A percentile compares a stretch with the other conserved stretches of the same genome.
These are phyloP conservation scores for Solea senegalensis DNA, from an alignment of 2,113 vertebrate species.

Conservation along the genomic window DNA sequence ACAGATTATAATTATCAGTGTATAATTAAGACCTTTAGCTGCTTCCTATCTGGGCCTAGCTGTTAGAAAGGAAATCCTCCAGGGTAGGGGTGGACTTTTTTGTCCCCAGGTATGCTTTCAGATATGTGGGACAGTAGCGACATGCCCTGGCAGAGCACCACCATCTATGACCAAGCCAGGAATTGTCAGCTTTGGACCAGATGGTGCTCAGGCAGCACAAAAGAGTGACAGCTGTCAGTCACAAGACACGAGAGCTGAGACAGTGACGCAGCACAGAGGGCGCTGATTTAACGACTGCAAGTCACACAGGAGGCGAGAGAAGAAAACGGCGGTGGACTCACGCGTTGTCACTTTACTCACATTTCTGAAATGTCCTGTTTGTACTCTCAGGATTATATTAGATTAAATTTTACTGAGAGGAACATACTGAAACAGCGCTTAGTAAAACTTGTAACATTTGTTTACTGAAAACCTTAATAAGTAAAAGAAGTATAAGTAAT, in stretches of 20 bases:
- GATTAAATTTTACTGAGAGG: too few relatives aligned
- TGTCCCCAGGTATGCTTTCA: slow-evolving; percentile 40
- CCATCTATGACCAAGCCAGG: slow-evolving; percentile 18
- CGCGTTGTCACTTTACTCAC: too few relatives aligned
- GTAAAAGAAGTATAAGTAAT: too few relatives aligned
- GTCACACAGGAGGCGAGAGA: not conserved
- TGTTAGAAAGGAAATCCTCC: slow-evolving; percentile 53
- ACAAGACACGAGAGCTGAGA: slow-evolving; percentile 10
- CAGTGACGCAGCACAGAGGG: slow-evolving; percentile 1
- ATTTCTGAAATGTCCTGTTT: too few relatives aligned
- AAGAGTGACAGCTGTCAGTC: slow-evolving; percentile 69
- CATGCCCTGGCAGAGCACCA: slow-evolving; percentile 40
- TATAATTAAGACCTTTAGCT: slow-evolving; percentile 32
- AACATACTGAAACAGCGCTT: too few relatives aligned
- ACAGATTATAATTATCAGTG: slow-evolving; percentile 1
- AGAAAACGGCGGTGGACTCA: not conserved
- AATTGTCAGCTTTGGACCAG: slow-evolving; percentile 56
- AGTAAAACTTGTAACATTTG: too few relatives aligned
- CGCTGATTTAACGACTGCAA: slow-evolving; percentile 16
- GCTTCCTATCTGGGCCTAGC: slow-evolving; percentile 28
- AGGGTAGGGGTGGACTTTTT: slow-evolving; percentile 42
- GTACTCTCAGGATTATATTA: too few relatives aligned
- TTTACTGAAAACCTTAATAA: too few relatives aligned
- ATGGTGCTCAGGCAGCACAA: slow-evolving; percentile 52
- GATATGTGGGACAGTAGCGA: slow-evolving; percentile 16